phyloP scores from a whole-genome alignment of 2,797 vertebrate species.

The Characodon lateralis region DNA sequence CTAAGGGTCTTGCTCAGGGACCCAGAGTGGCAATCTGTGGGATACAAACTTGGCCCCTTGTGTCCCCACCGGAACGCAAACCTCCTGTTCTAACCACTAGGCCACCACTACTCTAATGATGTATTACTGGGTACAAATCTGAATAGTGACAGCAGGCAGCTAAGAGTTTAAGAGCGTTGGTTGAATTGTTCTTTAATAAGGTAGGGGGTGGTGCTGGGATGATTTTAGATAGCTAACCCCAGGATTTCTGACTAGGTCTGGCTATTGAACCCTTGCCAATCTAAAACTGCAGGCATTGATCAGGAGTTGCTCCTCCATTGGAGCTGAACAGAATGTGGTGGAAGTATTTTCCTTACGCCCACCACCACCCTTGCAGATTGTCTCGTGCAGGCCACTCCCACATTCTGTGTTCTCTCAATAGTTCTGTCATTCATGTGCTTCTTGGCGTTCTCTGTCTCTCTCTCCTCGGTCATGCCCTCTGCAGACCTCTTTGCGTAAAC shows the following conservation, averaged over 20 bases:
- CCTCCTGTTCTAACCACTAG: too few relatives aligned
- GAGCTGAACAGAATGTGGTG: slow-evolving; percentile 76
- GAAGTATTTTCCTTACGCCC: slow-evolving; percentile 75
- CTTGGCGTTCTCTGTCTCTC: slow-evolving; percentile 46
- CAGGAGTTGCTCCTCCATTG: slow-evolving; percentile 71
- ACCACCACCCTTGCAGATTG: slow-evolving; percentile 59
- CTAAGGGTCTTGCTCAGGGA: too few relatives aligned
- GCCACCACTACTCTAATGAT: too few relatives aligned
- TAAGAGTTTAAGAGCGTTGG: slow-evolving; percentile 9
- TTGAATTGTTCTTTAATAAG: slow-evolving; percentile 45
- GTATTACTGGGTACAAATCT: neutral
- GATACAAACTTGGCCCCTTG: too few relatives aligned
- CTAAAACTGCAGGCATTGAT: slow-evolving; percentile 52
- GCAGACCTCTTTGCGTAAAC: slow-evolving; percentile 79
- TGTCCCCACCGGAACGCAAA: too few relatives aligned
- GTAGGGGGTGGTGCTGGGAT: slow-evolving; percentile 41
- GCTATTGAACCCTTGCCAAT: slow-evolving; percentile 53
- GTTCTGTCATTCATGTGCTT: slow-evolving; percentile 35
- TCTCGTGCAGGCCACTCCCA: slow-evolving; percentile 65
- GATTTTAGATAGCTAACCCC: slow-evolving; percentile 47
- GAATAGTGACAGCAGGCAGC: slow-evolving; percentile 19
- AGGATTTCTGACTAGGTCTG: slow-evolving; percentile 68
- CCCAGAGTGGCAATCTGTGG: too few relatives aligned
- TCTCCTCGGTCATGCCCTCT: slow-evolving; percentile 75
- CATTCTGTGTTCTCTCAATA: slow-evolving; percentile 66